Conservation (phyloP, 2,888 invertebrate genomes). For the Muscina levida region DNA sequence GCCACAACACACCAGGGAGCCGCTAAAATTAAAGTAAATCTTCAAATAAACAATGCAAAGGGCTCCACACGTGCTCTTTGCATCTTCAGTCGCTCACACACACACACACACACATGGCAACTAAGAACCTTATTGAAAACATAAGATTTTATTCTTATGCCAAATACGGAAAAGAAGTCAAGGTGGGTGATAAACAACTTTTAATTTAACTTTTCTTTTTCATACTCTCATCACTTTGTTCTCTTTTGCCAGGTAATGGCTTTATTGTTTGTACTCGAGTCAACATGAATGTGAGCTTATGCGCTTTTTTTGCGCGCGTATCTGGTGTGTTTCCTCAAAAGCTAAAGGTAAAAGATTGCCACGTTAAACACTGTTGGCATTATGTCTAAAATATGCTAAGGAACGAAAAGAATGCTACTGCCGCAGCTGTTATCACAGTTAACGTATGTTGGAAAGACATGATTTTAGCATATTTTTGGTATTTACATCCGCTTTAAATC, state of each 20-base stretch:
- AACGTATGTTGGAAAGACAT: slow-evolving; percentile 34
- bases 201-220: slow-evolving; percentile 45
- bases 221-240: background rate
- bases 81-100: too few relatives aligned
- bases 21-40: slow-evolving; percentile 37
- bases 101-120: too few relatives aligned
- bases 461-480: slow-evolving; percentile 34
- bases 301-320: too few relatives aligned
- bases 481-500: slow-evolving; percentile 21
- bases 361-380: slow-evolving; percentile 42
- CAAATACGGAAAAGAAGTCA: slow-evolving; percentile 32
- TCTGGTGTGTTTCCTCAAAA: background rate
- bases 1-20: slow-evolving; percentile 47
- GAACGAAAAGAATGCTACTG: background rate
- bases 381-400: slow-evolving; percentile 43
- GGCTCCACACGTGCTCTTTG: too few relatives aligned
- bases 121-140: too few relatives aligned
- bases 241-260: slow-evolving; percentile 7
- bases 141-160: too few relatives aligned
- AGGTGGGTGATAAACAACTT: slow-evolving; percentile 52
- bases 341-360: slow-evolving; percentile 20
- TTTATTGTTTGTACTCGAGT: background rate
- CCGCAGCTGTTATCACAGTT: background rate
- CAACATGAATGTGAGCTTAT: background rate
- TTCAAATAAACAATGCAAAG: background rate